Percentiles rank a stretch among this genome's conserved stretches.
These are phyloP conservation scores for Apoderus coryli DNA, from an alignment of 2,888 invertebrate species.

Conservation along the genomic window DNA sequence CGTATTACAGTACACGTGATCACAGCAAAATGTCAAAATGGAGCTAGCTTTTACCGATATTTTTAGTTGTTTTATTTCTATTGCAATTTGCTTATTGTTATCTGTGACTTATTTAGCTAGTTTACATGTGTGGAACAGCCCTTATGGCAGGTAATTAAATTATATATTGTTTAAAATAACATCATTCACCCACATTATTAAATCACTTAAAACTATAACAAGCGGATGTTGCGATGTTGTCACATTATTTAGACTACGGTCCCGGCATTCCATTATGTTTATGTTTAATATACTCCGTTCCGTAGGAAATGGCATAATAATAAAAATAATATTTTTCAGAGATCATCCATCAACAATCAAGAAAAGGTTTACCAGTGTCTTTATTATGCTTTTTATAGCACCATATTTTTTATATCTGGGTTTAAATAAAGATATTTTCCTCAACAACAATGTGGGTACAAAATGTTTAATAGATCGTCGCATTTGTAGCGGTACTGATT, in stretches of 20 bases:
- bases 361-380: slow-evolving; percentile 73
- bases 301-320: too few species aligned
- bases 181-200: slow-evolving; percentile 11
- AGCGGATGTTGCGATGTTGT: too few species aligned
- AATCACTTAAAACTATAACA: slow-evolving; percentile 13
- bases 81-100: slow-evolving; percentile 60
- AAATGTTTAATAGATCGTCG: too few species aligned
- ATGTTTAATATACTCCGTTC: too few species aligned
- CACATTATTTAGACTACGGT: too few species aligned
- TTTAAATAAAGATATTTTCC: slow-evolving; percentile 45
- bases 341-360: slow-evolving; percentile 83
- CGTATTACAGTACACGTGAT: slow-evolving; percentile 15
- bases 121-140: slow-evolving; percentile 74
- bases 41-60: slow-evolving; percentile 26
- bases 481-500: too few species aligned
- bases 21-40: slow-evolving; percentile 20
- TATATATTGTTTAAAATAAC: slow-evolving; percentile 11
- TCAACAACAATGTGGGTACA: too few species aligned
- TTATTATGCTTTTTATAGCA: slow-evolving; percentile 64
- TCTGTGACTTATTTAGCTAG: slow-evolving; percentile 73
- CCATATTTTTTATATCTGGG: slow-evolving; percentile 65
- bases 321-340: slow-evolving; percentile 44
- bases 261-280: too few species aligned
- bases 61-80: slow-evolving; percentile 42
- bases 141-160: slow-evolving; percentile 49